Evolutionary conservation across 2,888 invertebrate species (phyloP).

Genomic region (Palloptera scutellata): DNA sequence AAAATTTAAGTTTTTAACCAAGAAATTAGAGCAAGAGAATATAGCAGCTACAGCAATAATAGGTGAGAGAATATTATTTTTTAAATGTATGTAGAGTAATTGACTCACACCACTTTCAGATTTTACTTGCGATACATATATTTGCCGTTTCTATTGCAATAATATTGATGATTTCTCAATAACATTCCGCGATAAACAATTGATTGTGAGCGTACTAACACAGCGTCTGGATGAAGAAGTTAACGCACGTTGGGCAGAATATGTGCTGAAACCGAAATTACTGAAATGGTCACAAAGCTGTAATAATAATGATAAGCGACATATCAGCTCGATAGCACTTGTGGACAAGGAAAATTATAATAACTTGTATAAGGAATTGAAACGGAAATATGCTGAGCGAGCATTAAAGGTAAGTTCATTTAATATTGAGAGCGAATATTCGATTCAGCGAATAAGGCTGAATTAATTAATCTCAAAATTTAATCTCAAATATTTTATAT

Average conservation of each 20-base stretch:
- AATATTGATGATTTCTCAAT: conserved; percentile 49
- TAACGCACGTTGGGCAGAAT: conserved; percentile 51
- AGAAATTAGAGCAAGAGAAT: conserved; percentile 42
- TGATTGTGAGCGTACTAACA: conserved; percentile 34
- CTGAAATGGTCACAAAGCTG: conserved; percentile 53
- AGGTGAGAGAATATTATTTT: conserved; percentile 41
- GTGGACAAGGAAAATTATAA: conserved; percentile 76
- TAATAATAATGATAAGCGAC: conserved; percentile 50
- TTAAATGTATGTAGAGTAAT: not conserved
- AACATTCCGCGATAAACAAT: conserved; percentile 30
- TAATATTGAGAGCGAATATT: too few species aligned
- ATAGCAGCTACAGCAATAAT: conserved; percentile 47
- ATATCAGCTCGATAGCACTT: conserved; percentile 69
- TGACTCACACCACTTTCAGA: conserved; percentile 42
- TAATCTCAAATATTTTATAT: too few species aligned
- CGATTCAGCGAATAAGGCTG: too few species aligned
- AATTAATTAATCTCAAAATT: not conserved
- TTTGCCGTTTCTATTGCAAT: conserved; percentile 46
- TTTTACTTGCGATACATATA: conserved; percentile 45
- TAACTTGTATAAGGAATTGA: conserved; percentile 75
- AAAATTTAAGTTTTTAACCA: conserved; percentile 50
- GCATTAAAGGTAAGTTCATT: conserved; percentile 72
- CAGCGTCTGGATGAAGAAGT: conserved; percentile 29
- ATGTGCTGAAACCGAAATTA: conserved; percentile 66
- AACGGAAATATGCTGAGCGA: conserved; percentile 78